Evolutionary conservation across 2,113 vertebrate genomes (phyloP).

Genomic region (Aptenodytes forsteri): DNA sequence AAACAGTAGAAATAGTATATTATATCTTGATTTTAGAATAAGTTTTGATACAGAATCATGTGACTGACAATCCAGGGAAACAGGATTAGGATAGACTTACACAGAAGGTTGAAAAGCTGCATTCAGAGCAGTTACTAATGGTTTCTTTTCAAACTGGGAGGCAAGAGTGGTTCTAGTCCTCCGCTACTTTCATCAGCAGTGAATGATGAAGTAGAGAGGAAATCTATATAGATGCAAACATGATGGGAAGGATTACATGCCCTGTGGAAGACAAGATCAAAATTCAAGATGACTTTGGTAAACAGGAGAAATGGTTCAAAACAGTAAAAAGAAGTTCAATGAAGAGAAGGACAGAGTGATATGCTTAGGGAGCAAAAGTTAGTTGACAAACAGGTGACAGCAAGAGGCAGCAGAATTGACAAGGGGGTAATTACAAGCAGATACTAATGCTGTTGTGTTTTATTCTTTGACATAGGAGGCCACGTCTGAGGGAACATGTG

Average conservation of each 20-base stretch:
- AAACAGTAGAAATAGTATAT: neutral
- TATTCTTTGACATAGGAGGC: neutral
- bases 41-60: neutral
- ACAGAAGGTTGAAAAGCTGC: neutral
- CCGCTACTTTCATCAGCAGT: neutral
- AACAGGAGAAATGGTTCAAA: neutral
- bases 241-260: neutral
- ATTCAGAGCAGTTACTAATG: neutral
- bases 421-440: neutral
- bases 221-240: neutral
- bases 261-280: neutral
- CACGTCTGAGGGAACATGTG: neutral
- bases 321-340: neutral
- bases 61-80: neutral
- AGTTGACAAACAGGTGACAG: neutral
- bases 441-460: neutral
- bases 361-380: neutral
- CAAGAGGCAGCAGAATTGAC: neutral
- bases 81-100: neutral
- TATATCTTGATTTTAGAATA: neutral
- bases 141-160: neutral
- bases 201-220: neutral
- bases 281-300: neutral
- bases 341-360: neutral
- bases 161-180: neutral